Evolutionary conservation across 2,113 vertebrate species (phyloP).

Genomic region (Chionis minor): DNA sequence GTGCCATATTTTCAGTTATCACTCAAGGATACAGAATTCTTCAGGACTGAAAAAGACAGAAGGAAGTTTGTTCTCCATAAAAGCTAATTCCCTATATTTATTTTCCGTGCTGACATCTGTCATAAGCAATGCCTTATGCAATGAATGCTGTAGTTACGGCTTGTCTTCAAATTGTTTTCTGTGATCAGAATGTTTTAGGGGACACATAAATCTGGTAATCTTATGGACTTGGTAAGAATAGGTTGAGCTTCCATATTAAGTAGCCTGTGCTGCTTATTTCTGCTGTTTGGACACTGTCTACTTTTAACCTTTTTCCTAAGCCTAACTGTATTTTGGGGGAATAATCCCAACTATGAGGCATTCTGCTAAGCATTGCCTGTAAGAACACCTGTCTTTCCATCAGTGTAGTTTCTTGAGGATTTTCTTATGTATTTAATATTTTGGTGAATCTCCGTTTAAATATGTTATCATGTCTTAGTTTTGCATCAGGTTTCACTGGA

Average conservation of each 20-base stretch:
- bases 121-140: neutral
- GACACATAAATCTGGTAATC: neutral
- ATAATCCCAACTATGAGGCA: neutral
- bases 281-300: neutral
- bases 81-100: neutral
- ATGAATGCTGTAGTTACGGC: neutral
- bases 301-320: neutral
- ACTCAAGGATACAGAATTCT: neutral
- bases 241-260: neutral
- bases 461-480: neutral
- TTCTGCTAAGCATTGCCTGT: neutral
- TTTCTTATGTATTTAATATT: neutral
- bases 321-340: neutral
- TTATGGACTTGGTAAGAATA: neutral
- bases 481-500: neutral
- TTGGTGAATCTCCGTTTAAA: neutral
- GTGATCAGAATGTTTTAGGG: neutral
- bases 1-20: neutral
- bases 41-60: neutral
- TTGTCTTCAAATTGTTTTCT: neutral
- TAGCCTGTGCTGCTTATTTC: neutral
- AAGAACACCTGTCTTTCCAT: neutral
- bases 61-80: neutral
- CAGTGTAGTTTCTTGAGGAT: neutral
- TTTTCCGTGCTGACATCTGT: neutral